Percentiles rank a stretch among this genome's conserved stretches.
These are phyloP conservation scores for Verasper variegatus DNA, from an alignment of 2,113 vertebrate genomes.

Conservation along the genomic window DNA sequence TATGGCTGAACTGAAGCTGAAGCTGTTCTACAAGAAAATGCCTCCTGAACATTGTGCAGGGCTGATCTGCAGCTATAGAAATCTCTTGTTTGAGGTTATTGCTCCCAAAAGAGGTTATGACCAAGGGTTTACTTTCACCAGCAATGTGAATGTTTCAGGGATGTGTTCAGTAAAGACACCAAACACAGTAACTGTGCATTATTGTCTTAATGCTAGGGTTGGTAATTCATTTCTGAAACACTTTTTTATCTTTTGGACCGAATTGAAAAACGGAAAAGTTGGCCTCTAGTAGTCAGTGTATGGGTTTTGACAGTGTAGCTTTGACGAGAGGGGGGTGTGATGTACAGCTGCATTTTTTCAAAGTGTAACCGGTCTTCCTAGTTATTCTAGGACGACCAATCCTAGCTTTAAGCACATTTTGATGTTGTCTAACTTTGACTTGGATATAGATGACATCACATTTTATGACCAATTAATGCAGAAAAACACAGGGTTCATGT, in stretches of 20 bases:
- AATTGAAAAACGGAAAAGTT: no score
- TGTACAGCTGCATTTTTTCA: no score
- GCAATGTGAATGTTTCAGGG: background rate
- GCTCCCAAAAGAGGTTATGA: background rate
- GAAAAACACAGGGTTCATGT: background rate
- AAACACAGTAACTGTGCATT: background rate
- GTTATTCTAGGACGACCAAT: no score
- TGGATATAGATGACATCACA: background rate
- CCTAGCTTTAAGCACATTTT: background rate
- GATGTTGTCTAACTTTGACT: background rate
- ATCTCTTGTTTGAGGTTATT: background rate
- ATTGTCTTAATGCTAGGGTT: background rate
- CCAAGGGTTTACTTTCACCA: background rate
- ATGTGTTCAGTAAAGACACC: background rate
- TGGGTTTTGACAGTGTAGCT: no score
- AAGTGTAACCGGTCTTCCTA: no score
- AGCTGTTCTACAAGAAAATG: background rate
- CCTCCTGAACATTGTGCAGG: background rate
- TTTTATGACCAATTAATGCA: background rate
- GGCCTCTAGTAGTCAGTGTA: no score
- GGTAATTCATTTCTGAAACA: no score
- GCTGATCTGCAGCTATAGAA: background rate
- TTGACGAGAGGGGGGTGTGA: no score
- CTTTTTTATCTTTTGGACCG: no score
- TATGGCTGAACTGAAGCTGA: background rate